phyloP scores from a whole-genome alignment of 2,888 invertebrate species.

The Caenorhabditis wallacei region DNA sequence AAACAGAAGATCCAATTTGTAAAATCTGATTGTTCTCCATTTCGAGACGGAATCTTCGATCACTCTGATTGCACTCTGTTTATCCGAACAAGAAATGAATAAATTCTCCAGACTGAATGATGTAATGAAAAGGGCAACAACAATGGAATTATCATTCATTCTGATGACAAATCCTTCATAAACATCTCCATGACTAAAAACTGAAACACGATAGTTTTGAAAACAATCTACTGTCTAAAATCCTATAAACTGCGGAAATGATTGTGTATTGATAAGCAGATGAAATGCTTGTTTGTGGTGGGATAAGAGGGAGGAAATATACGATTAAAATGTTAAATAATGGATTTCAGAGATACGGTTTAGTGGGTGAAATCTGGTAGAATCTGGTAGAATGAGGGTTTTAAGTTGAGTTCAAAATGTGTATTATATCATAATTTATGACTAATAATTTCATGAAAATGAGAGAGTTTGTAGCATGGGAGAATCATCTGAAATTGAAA shows the following conservation, averaged over 20 bases:
- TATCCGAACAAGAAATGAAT: slow-evolving; percentile 24
- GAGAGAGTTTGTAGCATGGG: background rate
- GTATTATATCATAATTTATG: slow-evolving; percentile 13
- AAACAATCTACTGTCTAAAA: background rate
- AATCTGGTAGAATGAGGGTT: background rate
- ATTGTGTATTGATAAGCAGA: slow-evolving; percentile 24
- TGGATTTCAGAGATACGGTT: background rate
- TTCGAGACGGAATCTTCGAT: slow-evolving; percentile 26
- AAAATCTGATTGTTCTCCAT: too few species aligned
- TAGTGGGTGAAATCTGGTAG: slow-evolving; percentile 3
- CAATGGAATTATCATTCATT: slow-evolving; percentile 25
- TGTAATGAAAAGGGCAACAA: slow-evolving; percentile 46
- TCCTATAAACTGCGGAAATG: slow-evolving; percentile 13
- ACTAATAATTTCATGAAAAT: slow-evolving; percentile 15
- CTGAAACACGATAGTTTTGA: slow-evolving; percentile 21
- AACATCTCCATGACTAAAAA: slow-evolving; percentile 31
- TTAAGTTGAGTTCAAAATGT: slow-evolving; percentile 20
- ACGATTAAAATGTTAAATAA: slow-evolving; percentile 12
- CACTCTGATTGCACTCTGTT: slow-evolving; percentile 42
- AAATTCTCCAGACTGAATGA: slow-evolving; percentile 19
- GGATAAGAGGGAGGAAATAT: slow-evolving; percentile 1
- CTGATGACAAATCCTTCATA: slow-evolving; percentile 33
- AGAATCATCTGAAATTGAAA: slow-evolving; percentile 31
- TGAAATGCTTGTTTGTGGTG: slow-evolving; percentile 13
- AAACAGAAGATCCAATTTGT: too few species aligned